phyloP scores from a whole-genome alignment of 2,797 vertebrate genomes.

The Pantherophis alleghaniensis region DNA sequence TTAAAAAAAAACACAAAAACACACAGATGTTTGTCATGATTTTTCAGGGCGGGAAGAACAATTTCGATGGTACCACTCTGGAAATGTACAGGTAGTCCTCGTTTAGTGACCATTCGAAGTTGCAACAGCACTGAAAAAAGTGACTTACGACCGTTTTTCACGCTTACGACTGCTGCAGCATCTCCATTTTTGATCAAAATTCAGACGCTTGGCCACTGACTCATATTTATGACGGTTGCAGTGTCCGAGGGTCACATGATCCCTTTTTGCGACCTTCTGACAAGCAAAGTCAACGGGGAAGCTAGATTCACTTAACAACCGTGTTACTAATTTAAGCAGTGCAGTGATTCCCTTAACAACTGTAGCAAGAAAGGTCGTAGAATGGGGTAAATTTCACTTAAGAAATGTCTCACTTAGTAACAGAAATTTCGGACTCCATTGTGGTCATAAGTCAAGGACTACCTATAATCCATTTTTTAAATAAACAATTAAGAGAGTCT shows the following conservation, averaged over 20 bases:
- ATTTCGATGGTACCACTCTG: too few relatives aligned
- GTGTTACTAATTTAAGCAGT: background rate
- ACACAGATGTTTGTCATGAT: background rate
- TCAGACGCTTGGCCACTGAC: background rate
- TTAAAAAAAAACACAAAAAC: constrained; percentile 33
- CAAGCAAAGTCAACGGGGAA: background rate
- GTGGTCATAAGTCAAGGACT: background rate
- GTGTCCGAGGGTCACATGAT: background rate
- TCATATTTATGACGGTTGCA: background rate
- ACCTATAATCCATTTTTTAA: background rate
- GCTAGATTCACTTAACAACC: background rate
- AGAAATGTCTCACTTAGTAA: background rate
- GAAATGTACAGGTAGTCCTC: background rate
- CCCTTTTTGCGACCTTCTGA: background rate
- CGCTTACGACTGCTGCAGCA: background rate
- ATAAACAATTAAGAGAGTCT: background rate
- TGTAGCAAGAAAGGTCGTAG: background rate
- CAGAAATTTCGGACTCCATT: background rate
- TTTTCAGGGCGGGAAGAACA: accelerated
- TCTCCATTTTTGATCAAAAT: background rate
- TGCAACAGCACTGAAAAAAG: background rate
- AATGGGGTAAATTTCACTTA: background rate
- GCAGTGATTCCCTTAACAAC: background rate
- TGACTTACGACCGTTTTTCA: background rate
- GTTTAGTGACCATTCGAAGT: background rate